These are phyloP conservation scores for Dysmachus trigonus DNA, from an alignment of 2,888 invertebrate genomes.

Conservation along the genomic window DNA sequence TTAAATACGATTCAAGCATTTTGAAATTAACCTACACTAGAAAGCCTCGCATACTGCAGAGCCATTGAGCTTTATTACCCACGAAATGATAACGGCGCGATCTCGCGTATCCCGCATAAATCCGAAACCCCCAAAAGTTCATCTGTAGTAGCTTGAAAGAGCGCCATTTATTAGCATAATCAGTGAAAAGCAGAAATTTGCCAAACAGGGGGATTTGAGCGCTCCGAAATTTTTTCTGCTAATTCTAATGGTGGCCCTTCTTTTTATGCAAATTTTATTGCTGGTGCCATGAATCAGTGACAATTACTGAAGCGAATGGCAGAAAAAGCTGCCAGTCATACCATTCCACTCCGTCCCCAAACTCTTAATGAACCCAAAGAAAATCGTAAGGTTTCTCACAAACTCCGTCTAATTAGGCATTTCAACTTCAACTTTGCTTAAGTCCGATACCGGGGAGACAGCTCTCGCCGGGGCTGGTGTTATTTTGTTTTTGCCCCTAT, in stretches of 20 bases:
- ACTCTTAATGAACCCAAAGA: conserved; percentile 27
- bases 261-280: conserved; percentile 47
- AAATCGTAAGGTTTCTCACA: conserved; percentile 39
- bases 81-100: background rate
- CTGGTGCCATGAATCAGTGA: conserved; percentile 45
- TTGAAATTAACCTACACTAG: background rate
- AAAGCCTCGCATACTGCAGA: background rate
- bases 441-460: background rate
- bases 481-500: background rate
- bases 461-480: background rate
- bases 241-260: conserved; percentile 48
- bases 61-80: background rate
- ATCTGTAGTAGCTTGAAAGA: background rate
- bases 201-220: conserved; percentile 25
- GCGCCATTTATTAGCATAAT: conserved; percentile 35
- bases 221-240: background rate
- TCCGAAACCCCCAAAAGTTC: conserved; percentile 2
- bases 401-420: conserved; percentile 47
- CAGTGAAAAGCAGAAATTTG: conserved; percentile 41
- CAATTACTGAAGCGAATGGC: conserved; percentile 42
- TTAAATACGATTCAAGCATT: background rate
- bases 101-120: background rate
- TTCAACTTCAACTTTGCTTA: conserved; percentile 44
- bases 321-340: conserved; percentile 11
- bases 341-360: background rate